A percentile compares a stretch with the other conserved stretches of the same genome.
Evolutionary conservation across 2,113 vertebrate genomes (phyloP).

Genomic region (Notarius quadriscutis): DNA sequence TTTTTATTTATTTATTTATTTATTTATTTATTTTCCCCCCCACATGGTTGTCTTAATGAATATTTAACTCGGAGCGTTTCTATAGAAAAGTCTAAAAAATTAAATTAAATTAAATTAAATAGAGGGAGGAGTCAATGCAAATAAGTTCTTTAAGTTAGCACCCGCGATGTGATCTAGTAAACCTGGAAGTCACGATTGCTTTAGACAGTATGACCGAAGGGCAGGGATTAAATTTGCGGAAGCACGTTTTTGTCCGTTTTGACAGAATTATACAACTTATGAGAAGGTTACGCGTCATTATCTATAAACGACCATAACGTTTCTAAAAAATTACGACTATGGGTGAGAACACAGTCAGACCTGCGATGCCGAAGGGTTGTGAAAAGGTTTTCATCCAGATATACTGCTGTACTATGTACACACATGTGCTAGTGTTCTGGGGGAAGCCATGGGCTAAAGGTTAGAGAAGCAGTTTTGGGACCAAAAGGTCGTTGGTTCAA

Average conservation of each 20-base stretch:
- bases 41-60: too few species aligned
- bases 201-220: not conserved
- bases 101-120: not conserved
- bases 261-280: not conserved
- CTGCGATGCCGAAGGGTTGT: not conserved
- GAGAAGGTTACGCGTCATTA: not conserved
- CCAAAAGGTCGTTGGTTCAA: too few species aligned
- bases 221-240: not conserved
- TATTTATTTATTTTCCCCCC: too few species aligned
- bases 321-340: not conserved
- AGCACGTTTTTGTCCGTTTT: not conserved
- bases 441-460: too few species aligned
- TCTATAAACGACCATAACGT: not conserved
- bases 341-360: too few species aligned
- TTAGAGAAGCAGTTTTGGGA: too few species aligned
- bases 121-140: not conserved
- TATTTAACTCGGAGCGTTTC: not conserved
- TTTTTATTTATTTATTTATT: not conserved
- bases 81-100: not conserved
- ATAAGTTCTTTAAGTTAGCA: not conserved
- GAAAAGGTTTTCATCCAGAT: not conserved
- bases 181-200: not conserved
- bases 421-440: not conserved
- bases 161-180: not conserved
- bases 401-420: not conserved